Evolutionary conservation across 2,113 vertebrate species (phyloP).

Genomic region (Phyllopteryx taeniolatus): DNA sequence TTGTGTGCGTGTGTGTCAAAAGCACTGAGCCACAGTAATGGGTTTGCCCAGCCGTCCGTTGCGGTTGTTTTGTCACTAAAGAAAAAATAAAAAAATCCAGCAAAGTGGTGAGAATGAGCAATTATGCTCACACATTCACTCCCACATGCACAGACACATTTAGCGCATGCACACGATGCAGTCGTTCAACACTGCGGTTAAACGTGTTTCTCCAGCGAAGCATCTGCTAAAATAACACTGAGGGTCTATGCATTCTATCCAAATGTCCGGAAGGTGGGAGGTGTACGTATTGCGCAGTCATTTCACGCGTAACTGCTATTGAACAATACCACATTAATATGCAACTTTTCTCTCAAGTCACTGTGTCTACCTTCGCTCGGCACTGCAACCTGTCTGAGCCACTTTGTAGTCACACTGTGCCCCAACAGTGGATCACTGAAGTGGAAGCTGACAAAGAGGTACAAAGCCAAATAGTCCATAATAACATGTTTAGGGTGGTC

Average conservation of each 20-base stretch:
- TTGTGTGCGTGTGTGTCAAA: conserved; percentile 47
- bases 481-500: conserved; percentile 23
- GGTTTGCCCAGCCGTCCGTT: conserved; percentile 67
- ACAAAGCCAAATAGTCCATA: conserved; percentile 30
- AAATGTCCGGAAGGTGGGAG: background rate
- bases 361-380: background rate
- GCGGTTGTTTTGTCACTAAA: conserved; percentile 54
- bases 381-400: conserved; percentile 29
- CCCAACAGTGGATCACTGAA: conserved; percentile 14
- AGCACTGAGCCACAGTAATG: conserved; percentile 67
- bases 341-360: background rate
- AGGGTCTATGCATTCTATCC: background rate
- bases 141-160: background rate
- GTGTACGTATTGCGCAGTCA: background rate
- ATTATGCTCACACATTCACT: conserved; percentile 24
- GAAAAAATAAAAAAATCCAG: conserved; percentile 52
- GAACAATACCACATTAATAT: background rate
- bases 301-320: background rate
- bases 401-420: conserved; percentile 36
- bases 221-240: background rate
- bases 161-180: background rate
- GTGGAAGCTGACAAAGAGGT: conserved; percentile 22
- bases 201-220: background rate
- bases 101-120: conserved; percentile 53
- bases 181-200: background rate